Evolutionary conservation across 2,888 invertebrate species (phyloP), one percentile per base, ranked within the genome.

Genomic region (Bursaphelenchus okinawaensis): DNA sequence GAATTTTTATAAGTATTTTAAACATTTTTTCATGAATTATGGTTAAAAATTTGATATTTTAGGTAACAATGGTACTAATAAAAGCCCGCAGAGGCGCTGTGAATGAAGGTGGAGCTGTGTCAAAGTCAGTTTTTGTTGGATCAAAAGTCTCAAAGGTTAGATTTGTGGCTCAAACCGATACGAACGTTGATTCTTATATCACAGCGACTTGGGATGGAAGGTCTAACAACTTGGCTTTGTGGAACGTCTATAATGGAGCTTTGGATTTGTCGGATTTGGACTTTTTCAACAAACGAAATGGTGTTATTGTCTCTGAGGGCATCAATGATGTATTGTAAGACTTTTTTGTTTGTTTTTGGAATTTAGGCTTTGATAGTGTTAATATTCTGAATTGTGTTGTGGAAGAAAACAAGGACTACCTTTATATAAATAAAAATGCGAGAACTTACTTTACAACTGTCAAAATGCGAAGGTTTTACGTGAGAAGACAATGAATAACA

Each of bases 321-420:
- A 55, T 61, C 27, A 61, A 61, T 27, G 55, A 57, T 27, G 24
- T 61, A n/a, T 61, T 61, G 61, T 61, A n/a, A 61, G 61, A 22
- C n/a, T 20, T 22, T 54, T 23, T 24, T 19, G 16, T 54, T 23
- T 3, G 19, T 54, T 24, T 54, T 54, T 24, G 19, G 54, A 23
- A 12, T 20, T 2, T 1, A 1, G 2, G 2, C 22, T n/a, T 20
- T 2, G 6, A 20, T 54, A 24, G 16, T 54, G 16, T 52, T 20
- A 23, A 54, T 20, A 55, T 52, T 57, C 57, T n/a, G n/a, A n/a
- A n/a, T n/a, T n/a, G n/a, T n/a, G n/a, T n/a, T n/a, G n/a, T n/a
- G n/a, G n/a, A n/a, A n/a, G n/a, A n/a, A n/a, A n/a, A n/a, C n/a
- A n/a, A n/a, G n/a, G n/a, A n/a, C n/a, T n/a, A n/a, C n/a, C n/a